Percentiles rank a stretch among this genome's conserved stretches.
Conservation (phyloP, 2,888 invertebrate genomes). For the Drosophila imparisetae region DNA sequence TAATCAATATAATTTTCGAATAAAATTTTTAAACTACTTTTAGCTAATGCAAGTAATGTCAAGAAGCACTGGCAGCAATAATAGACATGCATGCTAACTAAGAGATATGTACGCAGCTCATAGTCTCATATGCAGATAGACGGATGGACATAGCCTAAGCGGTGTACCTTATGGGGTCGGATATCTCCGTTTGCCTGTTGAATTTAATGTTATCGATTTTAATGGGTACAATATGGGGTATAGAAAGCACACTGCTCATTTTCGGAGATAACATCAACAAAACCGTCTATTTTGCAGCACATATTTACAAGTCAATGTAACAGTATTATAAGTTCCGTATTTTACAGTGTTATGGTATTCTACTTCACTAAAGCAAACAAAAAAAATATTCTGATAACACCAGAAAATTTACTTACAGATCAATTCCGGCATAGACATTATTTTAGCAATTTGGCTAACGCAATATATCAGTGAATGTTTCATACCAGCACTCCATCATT, state of each 20-base stretch:
- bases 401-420: slow-evolving; percentile 19
- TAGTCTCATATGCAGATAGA: neutral
- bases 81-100: neutral
- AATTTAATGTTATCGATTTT: neutral
- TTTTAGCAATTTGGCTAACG: slow-evolving; percentile 17
- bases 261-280: neutral
- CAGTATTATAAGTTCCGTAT: neutral
- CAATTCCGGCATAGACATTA: slow-evolving; percentile 21
- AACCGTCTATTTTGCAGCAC: neutral
- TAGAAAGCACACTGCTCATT: neutral
- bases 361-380: neutral
- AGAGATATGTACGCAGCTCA: neutral
- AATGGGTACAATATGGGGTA: neutral
- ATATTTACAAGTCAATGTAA: neutral
- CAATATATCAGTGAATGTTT: slow-evolving; percentile 12
- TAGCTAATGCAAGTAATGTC: neutral
- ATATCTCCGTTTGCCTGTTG: neutral
- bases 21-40: neutral
- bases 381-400: neutral
- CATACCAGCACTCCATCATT: slow-evolving; percentile 15
- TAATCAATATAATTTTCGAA: neutral
- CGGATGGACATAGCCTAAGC: neutral
- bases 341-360: neutral
- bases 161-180: neutral
- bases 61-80: neutral